Conservation (phyloP, 92 coral and sea anemone species). For the Epizoanthus stellaris region DNA sequence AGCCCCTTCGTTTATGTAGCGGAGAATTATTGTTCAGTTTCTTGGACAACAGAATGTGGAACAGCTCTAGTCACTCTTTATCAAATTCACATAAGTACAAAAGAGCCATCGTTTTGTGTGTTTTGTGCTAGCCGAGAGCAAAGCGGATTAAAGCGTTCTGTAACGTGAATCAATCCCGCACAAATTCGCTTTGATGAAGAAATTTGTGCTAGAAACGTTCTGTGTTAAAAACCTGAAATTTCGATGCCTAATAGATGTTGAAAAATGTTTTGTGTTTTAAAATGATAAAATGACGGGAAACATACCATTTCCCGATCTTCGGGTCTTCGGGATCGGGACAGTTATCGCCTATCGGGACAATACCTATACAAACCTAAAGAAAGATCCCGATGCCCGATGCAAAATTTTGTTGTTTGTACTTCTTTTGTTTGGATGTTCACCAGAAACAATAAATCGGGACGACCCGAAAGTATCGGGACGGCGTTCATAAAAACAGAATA, state of each 20-base stretch:
- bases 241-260: neutral
- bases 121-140: too few relatives aligned
- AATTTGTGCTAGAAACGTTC: neutral
- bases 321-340: slow-evolving; percentile 8
- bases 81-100: neutral
- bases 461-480: slow-evolving; percentile 25
- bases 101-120: too few relatives aligned
- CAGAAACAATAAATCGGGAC: slow-evolving; percentile 17
- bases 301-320: neutral
- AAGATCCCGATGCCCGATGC: slow-evolving; percentile 15
- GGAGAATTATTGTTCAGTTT: neutral
- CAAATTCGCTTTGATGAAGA: neutral
- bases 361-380: slow-evolving; percentile 26
- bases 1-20: neutral
- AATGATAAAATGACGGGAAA: neutral
- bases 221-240: neutral
- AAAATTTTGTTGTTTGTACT: slow-evolving; percentile 14
- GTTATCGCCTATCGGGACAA: slow-evolving; percentile 19
- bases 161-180: neutral
- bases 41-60: neutral
- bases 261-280: neutral
- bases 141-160: too few relatives aligned
- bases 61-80: slow-evolving; percentile 4
- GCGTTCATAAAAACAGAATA: neutral
- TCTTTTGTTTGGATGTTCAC: slow-evolving; percentile 13